A percentile compares a stretch with the other conserved stretches of the same genome.
These are phyloP conservation scores for Crotalus viridis DNA, from an alignment of 2,113 vertebrate genomes.

Conservation along the genomic window DNA sequence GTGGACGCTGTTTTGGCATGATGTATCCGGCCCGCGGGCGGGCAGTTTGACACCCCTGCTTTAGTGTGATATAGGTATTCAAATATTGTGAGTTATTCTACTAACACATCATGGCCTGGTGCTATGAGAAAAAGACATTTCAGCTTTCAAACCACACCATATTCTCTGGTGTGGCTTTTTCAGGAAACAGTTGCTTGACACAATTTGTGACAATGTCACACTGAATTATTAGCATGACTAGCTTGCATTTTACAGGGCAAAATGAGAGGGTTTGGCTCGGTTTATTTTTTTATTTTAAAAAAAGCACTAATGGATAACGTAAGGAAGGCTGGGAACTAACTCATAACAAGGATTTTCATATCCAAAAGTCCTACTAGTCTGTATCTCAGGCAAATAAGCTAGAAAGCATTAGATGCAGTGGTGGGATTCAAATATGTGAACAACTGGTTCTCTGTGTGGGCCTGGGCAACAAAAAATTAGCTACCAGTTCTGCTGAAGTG, in stretches of 20 bases:
- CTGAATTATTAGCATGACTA: neutral
- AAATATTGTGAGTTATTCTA: neutral
- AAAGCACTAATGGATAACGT: neutral
- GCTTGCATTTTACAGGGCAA: neutral
- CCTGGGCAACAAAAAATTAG: too few relatives aligned
- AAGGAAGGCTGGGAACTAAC: neutral
- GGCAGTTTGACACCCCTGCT: too few relatives aligned
- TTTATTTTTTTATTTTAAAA: neutral
- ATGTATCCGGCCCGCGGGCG: too few relatives aligned
- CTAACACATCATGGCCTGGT: neutral
- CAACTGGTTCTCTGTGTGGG: too few relatives aligned
- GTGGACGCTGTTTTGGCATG: too few relatives aligned
- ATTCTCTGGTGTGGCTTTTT: neutral
- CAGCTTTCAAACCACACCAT: neutral
- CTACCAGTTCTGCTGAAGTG: too few relatives aligned
- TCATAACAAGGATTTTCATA: slow-evolving; percentile 14
- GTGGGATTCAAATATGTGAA: too few relatives aligned
- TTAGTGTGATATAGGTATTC: neutral
- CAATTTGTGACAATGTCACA: neutral
- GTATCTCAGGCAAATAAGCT: neutral
- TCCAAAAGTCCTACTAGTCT: neutral
- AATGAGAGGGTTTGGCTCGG: neutral
- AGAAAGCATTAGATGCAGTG: neutral
- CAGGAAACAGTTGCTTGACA: neutral
- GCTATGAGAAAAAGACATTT: neutral